Evolutionary conservation across 2,888 invertebrate species (phyloP), one percentile per base, ranked within the genome.

Genomic region (Sarcophaga caerulescens): DNA sequence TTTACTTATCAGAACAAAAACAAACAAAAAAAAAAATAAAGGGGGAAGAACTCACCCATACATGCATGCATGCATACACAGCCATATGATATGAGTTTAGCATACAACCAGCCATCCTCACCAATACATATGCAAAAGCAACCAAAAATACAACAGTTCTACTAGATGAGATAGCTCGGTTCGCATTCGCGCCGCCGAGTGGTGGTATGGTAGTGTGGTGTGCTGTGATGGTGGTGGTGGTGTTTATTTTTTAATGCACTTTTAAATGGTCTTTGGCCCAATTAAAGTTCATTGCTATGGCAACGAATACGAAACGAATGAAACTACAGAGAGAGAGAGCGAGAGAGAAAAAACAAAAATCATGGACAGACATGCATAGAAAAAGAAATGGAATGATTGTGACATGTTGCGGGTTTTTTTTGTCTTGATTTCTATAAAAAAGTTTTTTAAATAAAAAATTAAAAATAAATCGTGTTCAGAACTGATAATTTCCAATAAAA

Each of bases 231-330:
- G 81, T 81, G 85, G 76, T 86, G 83, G 78, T 81, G 76, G 78
- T 85, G 10, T 57, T 23, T 14, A 23, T 21, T 23, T 21, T 84
- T 78, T 81, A 82, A 84, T 87, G 87, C 88, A 88, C 88, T 87
- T 87, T 82, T 85, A 88, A 88, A 88, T 89, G 89, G 89, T 89
- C 89, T 88, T 89, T 89, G 90, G 87, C 90, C 90, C 89, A 90
- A 88, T 89, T 89, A 90, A 89, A 90, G 90, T 89, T 90, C 90
- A 90, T 89, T 90, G 89, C 90, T 90, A 89, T 87, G 88, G 88
- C 78, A 85, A 84, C 84, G 77, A 82, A 77, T 77, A 82, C 77
- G 66, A 75, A 84, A 84, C 76, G 60, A 69, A 82, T 79, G 63
- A 69, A 82, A 65, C 74, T 75, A 70, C 73, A 84, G 79, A 78